A percentile compares a stretch with the other conserved stretches of the same genome.
These are phyloP conservation scores for Drosophila nr. medialis DNA, from an alignment of 2,888 invertebrate genomes.

Conservation along the genomic window DNA sequence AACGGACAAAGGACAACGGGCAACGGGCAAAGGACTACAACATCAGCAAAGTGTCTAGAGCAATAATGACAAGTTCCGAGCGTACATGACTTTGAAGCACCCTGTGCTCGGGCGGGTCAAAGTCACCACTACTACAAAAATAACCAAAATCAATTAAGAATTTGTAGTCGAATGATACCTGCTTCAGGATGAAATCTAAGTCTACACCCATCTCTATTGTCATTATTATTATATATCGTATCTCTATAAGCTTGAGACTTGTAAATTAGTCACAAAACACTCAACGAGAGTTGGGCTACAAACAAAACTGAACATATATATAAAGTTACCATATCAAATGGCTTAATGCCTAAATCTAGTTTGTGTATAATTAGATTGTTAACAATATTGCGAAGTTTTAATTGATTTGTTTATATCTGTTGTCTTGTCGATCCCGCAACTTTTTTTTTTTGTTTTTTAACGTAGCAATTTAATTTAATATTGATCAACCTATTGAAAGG, in stretches of 20 bases:
- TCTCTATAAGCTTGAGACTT: background rate
- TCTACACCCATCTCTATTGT: background rate
- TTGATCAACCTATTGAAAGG: too few relatives aligned
- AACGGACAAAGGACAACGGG: constrained; percentile 13
- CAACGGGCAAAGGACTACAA: constrained; percentile 20
- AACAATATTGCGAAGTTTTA: background rate
- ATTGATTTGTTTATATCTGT: too few relatives aligned
- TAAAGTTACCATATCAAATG: background rate
- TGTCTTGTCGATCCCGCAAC: too few relatives aligned
- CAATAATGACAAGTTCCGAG: background rate
- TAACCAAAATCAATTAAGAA: background rate
- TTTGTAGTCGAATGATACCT: background rate
- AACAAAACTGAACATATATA: background rate
- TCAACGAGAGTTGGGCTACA: background rate
- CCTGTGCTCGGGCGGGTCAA: background rate
- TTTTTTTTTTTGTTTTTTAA: too few relatives aligned
- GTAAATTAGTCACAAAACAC: background rate
- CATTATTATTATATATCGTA: background rate
- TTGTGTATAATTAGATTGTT: background rate
- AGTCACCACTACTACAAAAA: background rate
- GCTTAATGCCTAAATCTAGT: background rate
- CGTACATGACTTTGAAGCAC: background rate
- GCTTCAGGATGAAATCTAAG: background rate
- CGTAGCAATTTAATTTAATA: too few relatives aligned
- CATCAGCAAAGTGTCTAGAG: constrained; percentile 21